A percentile compares a stretch with the other conserved stretches of the same genome.
These are phyloP conservation scores for Malachius bipustulatus DNA, from an alignment of 2,888 invertebrate genomes.

Conservation along the genomic window DNA sequence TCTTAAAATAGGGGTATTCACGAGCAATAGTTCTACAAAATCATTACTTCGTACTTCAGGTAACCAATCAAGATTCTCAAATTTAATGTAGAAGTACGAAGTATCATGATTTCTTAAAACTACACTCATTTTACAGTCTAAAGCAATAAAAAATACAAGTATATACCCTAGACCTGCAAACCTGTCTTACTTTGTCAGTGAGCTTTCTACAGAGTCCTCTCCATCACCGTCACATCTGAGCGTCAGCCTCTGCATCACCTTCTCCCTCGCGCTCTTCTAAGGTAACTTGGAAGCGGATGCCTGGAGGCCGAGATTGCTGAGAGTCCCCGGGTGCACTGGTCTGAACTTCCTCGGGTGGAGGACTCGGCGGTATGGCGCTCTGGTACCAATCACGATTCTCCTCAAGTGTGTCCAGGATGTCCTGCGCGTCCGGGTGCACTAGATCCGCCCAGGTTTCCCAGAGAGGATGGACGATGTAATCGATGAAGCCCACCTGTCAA, in stretches of 20 bases:
- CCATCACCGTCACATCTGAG: slow-evolving; percentile 90
- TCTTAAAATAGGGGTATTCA: too few species aligned
- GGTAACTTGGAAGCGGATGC: slow-evolving; percentile 60
- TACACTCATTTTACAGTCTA: too few species aligned
- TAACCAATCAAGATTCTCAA: too few species aligned
- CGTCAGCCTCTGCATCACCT: slow-evolving; percentile 42
- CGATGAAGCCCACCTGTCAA: slow-evolving; percentile 87
- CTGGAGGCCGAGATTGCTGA: slow-evolving; percentile 36
- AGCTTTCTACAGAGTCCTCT: slow-evolving; percentile 82
- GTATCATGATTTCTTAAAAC: too few species aligned
- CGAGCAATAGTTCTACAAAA: too few species aligned
- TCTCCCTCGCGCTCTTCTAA: slow-evolving; percentile 58
- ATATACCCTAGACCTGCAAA: too few species aligned
- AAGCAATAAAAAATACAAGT: too few species aligned
- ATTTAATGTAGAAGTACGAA: too few species aligned
- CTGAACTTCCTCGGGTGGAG: slow-evolving; percentile 53
- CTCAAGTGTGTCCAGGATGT: slow-evolving; percentile 93
- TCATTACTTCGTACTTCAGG: too few species aligned
- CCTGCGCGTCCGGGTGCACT: slow-evolving; percentile 97
- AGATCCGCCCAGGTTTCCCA: slow-evolving; percentile 99
- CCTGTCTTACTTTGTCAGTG: slow-evolving; percentile 53
- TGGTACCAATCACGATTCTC: slow-evolving; percentile 89
- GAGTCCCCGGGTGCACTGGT: slow-evolving; percentile 42
- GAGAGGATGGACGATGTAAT: slow-evolving; percentile 98
- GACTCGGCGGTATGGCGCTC: slow-evolving; percentile 89